These are phyloP conservation scores for Parus major DNA, from an alignment of 2,113 vertebrate genomes.

Conservation along the genomic window DNA sequence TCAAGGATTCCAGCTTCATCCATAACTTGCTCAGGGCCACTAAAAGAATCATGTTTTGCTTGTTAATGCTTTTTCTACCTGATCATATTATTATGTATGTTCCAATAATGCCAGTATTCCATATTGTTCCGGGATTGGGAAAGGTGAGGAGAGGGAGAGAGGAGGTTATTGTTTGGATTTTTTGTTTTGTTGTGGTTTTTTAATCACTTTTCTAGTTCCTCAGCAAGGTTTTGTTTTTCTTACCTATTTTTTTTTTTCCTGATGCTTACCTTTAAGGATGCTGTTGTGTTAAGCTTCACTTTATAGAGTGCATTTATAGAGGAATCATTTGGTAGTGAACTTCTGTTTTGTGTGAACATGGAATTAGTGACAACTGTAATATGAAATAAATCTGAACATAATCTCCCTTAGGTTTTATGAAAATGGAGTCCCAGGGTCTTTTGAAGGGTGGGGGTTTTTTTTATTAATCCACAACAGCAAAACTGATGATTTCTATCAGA, in stretches of 20 bases:
- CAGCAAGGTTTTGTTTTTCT: neutral
- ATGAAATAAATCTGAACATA: neutral
- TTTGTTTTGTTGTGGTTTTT: neutral
- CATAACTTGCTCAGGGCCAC: neutral
- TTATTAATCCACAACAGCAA: neutral
- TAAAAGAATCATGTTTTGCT: neutral
- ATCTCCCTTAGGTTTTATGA: neutral
- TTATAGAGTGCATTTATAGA: neutral
- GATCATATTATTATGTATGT: neutral
- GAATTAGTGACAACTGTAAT: neutral
- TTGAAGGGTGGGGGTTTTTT: accelerated
- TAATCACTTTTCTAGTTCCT: neutral
- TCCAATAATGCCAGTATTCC: neutral
- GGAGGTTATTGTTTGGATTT: neutral
- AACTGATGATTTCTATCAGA: neutral
- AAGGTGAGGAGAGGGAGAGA: neutral
- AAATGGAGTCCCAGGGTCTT: neutral
- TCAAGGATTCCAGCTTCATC: neutral
- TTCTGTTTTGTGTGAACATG: neutral
- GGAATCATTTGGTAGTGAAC: neutral
- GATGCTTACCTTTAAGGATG: neutral
- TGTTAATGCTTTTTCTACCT: neutral
- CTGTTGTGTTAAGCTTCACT: neutral
- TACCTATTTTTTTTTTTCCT: neutral
- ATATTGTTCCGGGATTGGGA: neutral